Evolutionary conservation across 2,113 vertebrate genomes (phyloP).

Genomic region (Tympanuchus pallidicinctus): DNA sequence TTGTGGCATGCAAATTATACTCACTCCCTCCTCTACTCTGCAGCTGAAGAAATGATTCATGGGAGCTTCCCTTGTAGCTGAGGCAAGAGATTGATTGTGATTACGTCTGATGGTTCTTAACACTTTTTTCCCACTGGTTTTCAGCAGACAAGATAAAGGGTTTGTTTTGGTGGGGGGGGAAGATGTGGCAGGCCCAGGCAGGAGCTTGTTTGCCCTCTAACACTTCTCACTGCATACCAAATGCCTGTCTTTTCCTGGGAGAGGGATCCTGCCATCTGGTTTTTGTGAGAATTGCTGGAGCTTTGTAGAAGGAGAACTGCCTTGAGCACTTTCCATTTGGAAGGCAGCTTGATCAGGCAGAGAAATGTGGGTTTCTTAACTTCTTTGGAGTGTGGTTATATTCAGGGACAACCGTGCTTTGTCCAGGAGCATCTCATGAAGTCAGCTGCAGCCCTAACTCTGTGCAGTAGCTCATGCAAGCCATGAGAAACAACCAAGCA

Average conservation of each 20-base stretch:
- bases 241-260: neutral
- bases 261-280: neutral
- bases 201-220: conserved; percentile 40
- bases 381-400: neutral
- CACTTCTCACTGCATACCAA: conserved; percentile 5
- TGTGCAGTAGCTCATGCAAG: neutral
- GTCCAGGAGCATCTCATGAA: neutral
- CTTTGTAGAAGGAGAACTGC: neutral
- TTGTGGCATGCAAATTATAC: neutral
- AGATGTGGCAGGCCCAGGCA: neutral
- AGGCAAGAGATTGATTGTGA: neutral
- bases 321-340: neutral
- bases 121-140: neutral
- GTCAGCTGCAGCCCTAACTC: neutral
- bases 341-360: neutral
- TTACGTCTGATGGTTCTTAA: neutral
- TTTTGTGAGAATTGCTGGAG: neutral
- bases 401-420: neutral
- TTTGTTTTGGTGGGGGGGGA: neutral
- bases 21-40: neutral
- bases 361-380: neutral
- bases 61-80: neutral
- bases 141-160: neutral
- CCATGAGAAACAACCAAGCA: neutral
- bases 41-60: neutral